Base-by-base conservation (phyloP, 2,888 invertebrate species). In the Prenolepis imparis region DNA sequence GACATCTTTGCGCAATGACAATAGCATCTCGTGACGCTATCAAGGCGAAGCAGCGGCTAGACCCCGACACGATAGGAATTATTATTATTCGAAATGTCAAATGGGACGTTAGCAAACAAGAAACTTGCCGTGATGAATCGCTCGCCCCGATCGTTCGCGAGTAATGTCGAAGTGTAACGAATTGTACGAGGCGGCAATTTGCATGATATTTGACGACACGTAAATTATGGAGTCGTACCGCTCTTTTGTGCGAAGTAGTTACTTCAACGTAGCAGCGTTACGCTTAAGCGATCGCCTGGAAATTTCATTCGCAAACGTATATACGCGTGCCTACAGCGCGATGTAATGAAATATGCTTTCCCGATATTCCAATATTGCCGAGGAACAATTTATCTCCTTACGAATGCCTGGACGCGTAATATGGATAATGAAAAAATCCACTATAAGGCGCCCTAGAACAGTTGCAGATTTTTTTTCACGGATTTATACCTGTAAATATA, bases 281-380 rank as follows among this genome's bases (percentile, higher is more conserved):
- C 86, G 85, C 87, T 89, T 89, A 88, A 87, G 73, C 89, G 87
- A 84, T 81, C 67, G 82, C 64, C 66, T 83, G 86, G 86, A 89
- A 90, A 90, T 90, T 90, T 88, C 85, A 75, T 61, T 82, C 80
- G 83, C 74, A 82, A 52, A 85, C 28, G 77, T 80, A 86, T 81
- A 82, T 61, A 78, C 63, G 83, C 87, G 64, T 70, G 88, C 83
- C 68, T 68, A 81, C 83, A 74, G 82, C 48, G 59, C 84, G 80
- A 74, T 87, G 84, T 92, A 92, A 91, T 92, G 92, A 92, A 92
- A 92, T 92, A 92, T 92, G 91, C 88, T 92, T 92, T 92, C 90
- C 92, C 92, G 90, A 92, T 92, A 92, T 91, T 92, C 92, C 92
- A 92, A 92, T 92, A 92, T 92, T 91, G 90, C 88, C 86, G 89